phyloP scores from a whole-genome alignment of 1,140 invertebrate species.

The Trinorchestia longiramus region DNA sequence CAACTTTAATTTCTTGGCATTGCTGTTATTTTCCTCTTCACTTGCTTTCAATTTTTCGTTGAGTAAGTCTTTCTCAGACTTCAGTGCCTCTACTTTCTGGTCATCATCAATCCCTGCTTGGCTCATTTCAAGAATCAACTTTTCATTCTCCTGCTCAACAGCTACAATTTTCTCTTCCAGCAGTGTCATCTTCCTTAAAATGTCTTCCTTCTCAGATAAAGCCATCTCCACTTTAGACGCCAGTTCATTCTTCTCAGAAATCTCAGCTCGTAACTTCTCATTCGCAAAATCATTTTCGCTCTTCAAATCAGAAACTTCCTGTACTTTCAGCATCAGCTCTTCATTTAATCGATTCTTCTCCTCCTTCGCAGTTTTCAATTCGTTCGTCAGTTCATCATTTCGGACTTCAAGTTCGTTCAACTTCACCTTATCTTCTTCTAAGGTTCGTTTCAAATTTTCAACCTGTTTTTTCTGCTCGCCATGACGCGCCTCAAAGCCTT shows the following conservation, averaged over 20 bases:
- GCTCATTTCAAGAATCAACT: conserved; percentile 20
- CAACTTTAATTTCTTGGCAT: background rate
- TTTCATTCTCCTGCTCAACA: conserved; percentile 21
- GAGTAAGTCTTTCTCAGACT: background rate
- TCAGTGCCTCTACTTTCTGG: conserved; percentile 19
- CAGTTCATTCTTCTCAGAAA: background rate
- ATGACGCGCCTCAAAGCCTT: background rate
- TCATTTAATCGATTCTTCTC: background rate
- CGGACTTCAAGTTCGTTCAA: background rate
- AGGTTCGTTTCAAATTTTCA: background rate
- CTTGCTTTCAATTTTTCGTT: background rate
- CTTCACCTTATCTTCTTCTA: background rate
- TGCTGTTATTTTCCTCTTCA: background rate
- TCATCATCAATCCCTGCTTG: conserved; percentile 8
- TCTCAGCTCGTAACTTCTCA: background rate
- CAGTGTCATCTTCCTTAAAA: background rate
- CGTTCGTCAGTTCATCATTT: background rate
- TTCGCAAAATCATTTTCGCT: background rate
- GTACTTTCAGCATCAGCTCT: background rate
- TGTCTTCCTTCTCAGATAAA: background rate
- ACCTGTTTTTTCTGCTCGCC: background rate
- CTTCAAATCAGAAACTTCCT: background rate
- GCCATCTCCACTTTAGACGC: background rate
- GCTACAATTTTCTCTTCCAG: background rate
- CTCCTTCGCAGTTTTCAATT: background rate